phyloP scores from a whole-genome alignment of 2,797 vertebrate genomes.

The Alfaro cultratus region DNA sequence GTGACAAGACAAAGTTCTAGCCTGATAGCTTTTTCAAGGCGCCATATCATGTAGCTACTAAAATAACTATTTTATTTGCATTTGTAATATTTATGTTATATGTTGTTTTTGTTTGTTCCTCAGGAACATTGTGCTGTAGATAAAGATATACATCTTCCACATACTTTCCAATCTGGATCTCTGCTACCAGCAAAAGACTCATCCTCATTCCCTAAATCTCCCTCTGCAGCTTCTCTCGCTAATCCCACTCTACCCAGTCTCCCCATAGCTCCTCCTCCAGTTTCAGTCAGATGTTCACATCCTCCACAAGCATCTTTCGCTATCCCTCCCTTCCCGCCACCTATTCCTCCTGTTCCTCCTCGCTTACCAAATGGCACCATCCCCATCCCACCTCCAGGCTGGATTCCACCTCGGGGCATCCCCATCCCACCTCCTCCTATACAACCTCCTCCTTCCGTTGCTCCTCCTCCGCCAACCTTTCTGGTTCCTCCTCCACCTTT shows the following conservation, averaged over 20 bases:
- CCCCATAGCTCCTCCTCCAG: conserved; percentile 67
- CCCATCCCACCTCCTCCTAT: conserved; percentile 81
- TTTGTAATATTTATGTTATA: neutral
- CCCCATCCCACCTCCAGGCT: conserved; percentile 71
- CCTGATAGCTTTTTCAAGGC: neutral
- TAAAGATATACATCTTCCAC: conserved; percentile 86
- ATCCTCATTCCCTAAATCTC: conserved; percentile 80
- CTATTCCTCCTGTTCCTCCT: conserved; percentile 60
- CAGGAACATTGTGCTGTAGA: conserved; percentile 86
- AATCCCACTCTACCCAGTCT: conserved; percentile 76
- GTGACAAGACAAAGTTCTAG: neutral
- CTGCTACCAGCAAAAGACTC: conserved; percentile 75
- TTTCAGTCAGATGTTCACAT: conserved; percentile 17
- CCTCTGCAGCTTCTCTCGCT: conserved; percentile 74
- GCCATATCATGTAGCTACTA: neutral
- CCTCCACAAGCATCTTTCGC: conserved; percentile 41
- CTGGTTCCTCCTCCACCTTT: conserved; percentile 84
- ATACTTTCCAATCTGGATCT: conserved; percentile 79
- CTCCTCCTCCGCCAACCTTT: conserved; percentile 72
- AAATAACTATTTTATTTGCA: neutral
- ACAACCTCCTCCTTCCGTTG: conserved; percentile 73
- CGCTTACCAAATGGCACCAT: conserved; percentile 69
- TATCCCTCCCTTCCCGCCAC: conserved; percentile 50
- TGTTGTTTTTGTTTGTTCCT: conserved; percentile 24
- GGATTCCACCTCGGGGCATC: conserved; percentile 60